Conservation (phyloP, 37 sponge, comb jelly and placozoan genomes). For the Beroe forskalii region DNA sequence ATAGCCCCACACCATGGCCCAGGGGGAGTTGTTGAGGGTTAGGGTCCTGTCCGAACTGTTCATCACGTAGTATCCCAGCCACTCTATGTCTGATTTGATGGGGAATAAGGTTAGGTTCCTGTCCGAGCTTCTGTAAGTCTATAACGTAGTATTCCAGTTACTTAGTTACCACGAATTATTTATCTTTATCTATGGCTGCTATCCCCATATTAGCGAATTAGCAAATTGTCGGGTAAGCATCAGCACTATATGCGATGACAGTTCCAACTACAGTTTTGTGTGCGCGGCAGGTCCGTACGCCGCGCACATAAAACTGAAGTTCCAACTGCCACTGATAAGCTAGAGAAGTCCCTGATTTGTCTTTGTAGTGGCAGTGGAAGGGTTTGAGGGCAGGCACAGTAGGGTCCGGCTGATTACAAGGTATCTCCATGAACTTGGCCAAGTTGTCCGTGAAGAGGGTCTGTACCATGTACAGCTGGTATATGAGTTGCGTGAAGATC, state of each 20-base stretch:
- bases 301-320: too few relatives aligned
- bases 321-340: too few relatives aligned
- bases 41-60: not conserved
- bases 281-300: too few relatives aligned
- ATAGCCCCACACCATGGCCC: conserved; percentile 18
- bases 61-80: conserved; percentile 57
- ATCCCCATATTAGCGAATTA: too few relatives aligned
- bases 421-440: not conserved
- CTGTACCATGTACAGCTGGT: conserved; percentile 46
- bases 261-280: too few relatives aligned
- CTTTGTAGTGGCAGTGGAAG: not conserved
- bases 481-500: conserved; percentile 35
- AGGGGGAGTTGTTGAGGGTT: not conserved
- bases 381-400: not conserved
- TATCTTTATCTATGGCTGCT: too few relatives aligned
- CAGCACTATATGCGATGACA: too few relatives aligned
- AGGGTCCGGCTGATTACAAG: not conserved
- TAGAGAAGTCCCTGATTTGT: too few relatives aligned
- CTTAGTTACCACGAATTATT: too few relatives aligned
- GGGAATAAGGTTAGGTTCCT: not conserved
- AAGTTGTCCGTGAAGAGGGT: not conserved
- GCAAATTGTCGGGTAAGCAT: too few relatives aligned
- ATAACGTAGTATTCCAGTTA: too few relatives aligned
- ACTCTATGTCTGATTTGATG: conserved; percentile 31
- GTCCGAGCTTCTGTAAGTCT: too few relatives aligned